Conservation (phyloP, 2,888 invertebrate species). For the Byasa hedistus region DNA sequence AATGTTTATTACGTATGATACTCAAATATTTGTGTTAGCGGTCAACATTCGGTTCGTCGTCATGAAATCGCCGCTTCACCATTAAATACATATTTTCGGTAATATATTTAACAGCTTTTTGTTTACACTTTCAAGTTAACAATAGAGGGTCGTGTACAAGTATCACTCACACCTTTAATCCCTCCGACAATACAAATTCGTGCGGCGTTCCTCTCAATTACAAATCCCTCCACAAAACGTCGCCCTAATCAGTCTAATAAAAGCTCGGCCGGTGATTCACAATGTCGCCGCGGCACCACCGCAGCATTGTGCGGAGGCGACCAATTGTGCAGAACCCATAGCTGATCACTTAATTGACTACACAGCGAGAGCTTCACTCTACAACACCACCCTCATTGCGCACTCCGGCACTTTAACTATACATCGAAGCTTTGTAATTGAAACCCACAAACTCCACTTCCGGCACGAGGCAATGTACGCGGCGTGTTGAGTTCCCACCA, state of each 20-base stretch:
- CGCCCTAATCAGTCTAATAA: constrained; percentile 66
- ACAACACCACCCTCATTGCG: constrained; percentile 38
- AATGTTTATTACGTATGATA: too few species aligned
- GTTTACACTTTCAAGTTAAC: too few species aligned
- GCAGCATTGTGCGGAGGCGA: constrained; percentile 73
- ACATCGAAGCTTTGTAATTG: constrained; percentile 31
- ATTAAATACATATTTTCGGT: too few species aligned
- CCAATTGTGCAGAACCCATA: constrained; percentile 77
- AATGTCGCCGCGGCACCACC: constrained; percentile 57
- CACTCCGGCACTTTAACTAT: constrained; percentile 19
- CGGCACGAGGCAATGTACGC: constrained; percentile 31
- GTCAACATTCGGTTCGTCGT: too few species aligned
- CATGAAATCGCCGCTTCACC: too few species aligned
- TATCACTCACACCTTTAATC: constrained; percentile 22
- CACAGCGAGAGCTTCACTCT: constrained; percentile 64
- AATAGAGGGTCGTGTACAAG: neutral
- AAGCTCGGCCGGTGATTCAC: constrained; percentile 54
- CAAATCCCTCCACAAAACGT: constrained; percentile 54
- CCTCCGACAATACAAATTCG: constrained; percentile 18
- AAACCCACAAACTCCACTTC: too few species aligned
- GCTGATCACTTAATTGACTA: constrained; percentile 78
- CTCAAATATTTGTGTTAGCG: too few species aligned
- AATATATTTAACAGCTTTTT: too few species aligned
- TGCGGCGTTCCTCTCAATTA: constrained; percentile 33
- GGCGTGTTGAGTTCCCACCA: constrained; percentile 27